A percentile compares a stretch with the other conserved stretches of the same genome.
Conservation (phyloP, 2,797 vertebrate species). For the Glyptemys insculpta region DNA sequence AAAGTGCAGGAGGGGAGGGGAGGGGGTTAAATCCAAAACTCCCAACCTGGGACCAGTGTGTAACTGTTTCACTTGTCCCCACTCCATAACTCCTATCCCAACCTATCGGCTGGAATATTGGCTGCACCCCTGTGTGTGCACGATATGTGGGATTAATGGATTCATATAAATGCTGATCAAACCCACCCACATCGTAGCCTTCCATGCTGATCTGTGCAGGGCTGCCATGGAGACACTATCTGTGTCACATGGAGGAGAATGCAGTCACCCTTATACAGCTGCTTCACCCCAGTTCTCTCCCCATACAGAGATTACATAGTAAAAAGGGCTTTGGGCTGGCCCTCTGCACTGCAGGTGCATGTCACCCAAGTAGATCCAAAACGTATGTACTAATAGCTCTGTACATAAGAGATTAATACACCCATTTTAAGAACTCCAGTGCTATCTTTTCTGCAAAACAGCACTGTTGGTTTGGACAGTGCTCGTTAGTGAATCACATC, state of each 20-base stretch:
- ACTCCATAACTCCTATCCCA: neutral
- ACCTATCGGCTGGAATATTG: fast-evolving
- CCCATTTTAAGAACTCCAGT: neutral
- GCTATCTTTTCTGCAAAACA: neutral
- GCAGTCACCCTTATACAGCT: neutral
- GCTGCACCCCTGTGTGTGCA: neutral
- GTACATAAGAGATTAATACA: fast-evolving
- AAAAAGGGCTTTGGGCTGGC: neutral
- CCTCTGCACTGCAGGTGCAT: neutral
- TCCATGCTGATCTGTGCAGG: neutral
- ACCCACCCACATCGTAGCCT: neutral
- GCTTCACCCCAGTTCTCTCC: neutral
- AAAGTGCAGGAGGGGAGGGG: fast-evolving
- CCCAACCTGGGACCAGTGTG: neutral
- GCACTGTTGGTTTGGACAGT: neutral
- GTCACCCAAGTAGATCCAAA: neutral
- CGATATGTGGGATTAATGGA: neutral
- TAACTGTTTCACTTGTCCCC: neutral
- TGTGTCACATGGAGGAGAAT: neutral
- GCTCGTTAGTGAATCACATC: neutral
- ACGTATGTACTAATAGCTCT: neutral
- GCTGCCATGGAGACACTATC: neutral
- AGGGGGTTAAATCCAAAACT: neutral
- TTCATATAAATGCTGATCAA: neutral
- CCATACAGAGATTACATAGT: neutral